phyloP scores from a whole-genome alignment of 2,113 vertebrate species.

The Anhinga rufa region DNA sequence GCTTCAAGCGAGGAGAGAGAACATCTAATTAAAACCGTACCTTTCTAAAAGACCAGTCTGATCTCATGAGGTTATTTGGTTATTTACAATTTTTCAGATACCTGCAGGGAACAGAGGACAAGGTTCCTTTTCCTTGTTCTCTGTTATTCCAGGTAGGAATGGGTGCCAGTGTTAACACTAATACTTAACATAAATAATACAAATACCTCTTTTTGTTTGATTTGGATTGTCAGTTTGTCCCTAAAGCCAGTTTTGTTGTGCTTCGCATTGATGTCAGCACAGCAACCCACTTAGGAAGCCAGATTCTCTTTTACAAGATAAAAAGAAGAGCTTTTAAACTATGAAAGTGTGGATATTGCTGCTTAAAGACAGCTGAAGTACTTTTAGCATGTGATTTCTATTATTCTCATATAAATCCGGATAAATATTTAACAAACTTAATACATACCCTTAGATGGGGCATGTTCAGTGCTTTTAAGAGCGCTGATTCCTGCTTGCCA shows the following conservation, averaged over 20 bases:
- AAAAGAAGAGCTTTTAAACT: not conserved
- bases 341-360: not conserved
- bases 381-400: not conserved
- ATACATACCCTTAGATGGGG: not conserved
- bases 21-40: not conserved
- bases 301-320: not conserved
- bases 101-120: not conserved
- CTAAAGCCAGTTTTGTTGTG: not conserved
- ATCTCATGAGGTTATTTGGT: not conserved
- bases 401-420: not conserved
- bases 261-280: not conserved
- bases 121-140: not conserved
- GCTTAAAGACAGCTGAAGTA: not conserved
- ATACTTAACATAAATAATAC: not conserved
- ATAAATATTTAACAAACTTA: constrained; percentile 37
- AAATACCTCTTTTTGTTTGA: not conserved
- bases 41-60: not conserved
- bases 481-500: not conserved
- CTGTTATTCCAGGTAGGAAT: not conserved
- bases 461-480: not conserved
- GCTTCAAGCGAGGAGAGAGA: not conserved
- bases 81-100: not conserved
- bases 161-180: not conserved
- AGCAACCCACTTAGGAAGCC: not conserved
- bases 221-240: not conserved